These are phyloP conservation scores for Vesta saturnalis DNA, from an alignment of 2,888 invertebrate genomes.

Conservation along the genomic window DNA sequence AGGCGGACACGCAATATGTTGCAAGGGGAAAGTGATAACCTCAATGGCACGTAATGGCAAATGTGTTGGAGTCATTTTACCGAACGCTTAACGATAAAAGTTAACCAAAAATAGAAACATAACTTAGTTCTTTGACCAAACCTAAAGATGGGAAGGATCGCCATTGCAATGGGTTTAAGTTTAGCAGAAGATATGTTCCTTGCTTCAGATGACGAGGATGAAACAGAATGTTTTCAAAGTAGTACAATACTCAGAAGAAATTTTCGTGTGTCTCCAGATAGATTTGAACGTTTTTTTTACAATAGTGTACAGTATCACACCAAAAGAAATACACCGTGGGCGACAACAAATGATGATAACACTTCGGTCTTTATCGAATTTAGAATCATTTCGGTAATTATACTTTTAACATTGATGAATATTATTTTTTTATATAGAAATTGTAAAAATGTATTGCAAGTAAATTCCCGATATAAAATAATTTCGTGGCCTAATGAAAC, in stretches of 20 bases:
- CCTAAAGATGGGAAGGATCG: too few species aligned
- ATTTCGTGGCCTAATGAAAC: neutral
- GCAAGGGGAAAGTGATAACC: too few species aligned
- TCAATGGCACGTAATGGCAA: too few species aligned
- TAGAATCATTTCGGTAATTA: conserved; percentile 11
- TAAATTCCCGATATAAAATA: neutral
- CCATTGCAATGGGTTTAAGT: neutral
- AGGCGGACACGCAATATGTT: too few species aligned
- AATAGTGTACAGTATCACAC: neutral
- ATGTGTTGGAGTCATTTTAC: too few species aligned
- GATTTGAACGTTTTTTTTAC: neutral
- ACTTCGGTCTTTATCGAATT: conserved; percentile 4
- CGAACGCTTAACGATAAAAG: too few species aligned
- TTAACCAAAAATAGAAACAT: too few species aligned
- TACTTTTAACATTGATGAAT: neutral
- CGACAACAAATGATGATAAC: neutral
- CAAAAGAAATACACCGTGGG: neutral
- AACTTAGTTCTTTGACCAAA: too few species aligned
- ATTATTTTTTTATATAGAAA: conserved; percentile 3
- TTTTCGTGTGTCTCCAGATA: neutral
- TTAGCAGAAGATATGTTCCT: neutral
- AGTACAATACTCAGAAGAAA: neutral
- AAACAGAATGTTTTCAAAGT: neutral
- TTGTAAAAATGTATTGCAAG: neutral
- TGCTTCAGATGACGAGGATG: neutral